A percentile compares a stretch with the other conserved stretches of the same genome.
These are phyloP conservation scores for Protomyctophum bolini DNA, from an alignment of 2,113 vertebrate genomes.

Conservation along the genomic window DNA sequence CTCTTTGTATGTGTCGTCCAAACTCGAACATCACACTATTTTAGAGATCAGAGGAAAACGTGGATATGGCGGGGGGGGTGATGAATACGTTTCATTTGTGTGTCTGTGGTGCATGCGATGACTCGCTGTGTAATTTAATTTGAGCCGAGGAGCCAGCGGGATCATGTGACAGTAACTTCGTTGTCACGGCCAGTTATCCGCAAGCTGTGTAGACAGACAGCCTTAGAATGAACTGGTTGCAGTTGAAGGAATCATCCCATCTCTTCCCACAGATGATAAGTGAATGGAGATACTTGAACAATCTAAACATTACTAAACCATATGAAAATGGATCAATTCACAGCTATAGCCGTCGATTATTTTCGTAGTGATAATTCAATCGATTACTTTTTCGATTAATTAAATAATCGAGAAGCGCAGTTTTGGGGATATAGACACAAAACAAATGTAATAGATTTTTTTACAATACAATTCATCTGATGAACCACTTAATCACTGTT, in stretches of 20 bases:
- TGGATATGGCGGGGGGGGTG: neutral
- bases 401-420: too few relatives aligned
- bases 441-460: too few relatives aligned
- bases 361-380: too few relatives aligned
- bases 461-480: too few relatives aligned
- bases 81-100: conserved; percentile 25
- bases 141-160: conserved; percentile 5
- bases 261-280: neutral
- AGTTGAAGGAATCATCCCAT: conserved; percentile 8
- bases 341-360: too few relatives aligned
- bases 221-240: neutral
- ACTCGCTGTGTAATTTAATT: conserved; percentile 34
- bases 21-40: neutral
- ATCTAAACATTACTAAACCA: too few relatives aligned
- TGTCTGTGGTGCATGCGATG: neutral
- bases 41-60: neutral
- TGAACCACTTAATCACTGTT: too few relatives aligned
- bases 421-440: too few relatives aligned
- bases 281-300: too few relatives aligned
- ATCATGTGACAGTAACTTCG: conserved; percentile 43
- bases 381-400: too few relatives aligned
- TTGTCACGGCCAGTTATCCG: conserved; percentile 11
- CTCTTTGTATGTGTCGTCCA: neutral
- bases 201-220: conserved; percentile 16
- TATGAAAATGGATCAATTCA: too few relatives aligned